These are phyloP conservation scores for Eulemur rubriventer DNA, from an alignment of 2,797 vertebrate species.

Conservation along the genomic window DNA sequence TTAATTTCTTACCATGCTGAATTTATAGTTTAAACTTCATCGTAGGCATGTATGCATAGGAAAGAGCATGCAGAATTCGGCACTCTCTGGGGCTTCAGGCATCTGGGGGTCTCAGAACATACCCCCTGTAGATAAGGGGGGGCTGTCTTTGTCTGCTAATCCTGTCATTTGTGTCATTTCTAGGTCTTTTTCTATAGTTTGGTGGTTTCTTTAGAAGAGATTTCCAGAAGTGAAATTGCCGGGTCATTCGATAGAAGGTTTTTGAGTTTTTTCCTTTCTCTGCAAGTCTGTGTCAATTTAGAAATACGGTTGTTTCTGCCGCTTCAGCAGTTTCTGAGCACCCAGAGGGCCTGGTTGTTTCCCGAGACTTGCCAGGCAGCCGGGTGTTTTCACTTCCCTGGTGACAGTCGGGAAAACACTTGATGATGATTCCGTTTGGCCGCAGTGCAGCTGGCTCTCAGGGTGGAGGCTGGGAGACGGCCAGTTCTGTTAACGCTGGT, in stretches of 20 bases:
- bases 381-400: background rate
- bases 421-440: background rate
- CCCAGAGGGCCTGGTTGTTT: fast-evolving
- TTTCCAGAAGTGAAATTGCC: conserved; percentile 16
- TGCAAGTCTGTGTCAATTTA: background rate
- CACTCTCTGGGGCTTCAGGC: background rate
- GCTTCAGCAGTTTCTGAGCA: fast-evolving
- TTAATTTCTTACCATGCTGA: background rate
- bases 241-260: background rate
- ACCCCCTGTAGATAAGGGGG: background rate
- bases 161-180: background rate
- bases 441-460: fast-evolving
- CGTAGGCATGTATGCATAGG: too few relatives aligned
- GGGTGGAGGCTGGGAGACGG: background rate
- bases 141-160: background rate
- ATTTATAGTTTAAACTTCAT: background rate
- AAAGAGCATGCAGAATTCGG: background rate
- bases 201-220: background rate
- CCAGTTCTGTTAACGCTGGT: background rate
- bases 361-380: background rate
- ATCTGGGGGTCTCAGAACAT: background rate
- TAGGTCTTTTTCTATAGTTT: background rate
- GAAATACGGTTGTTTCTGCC: background rate
- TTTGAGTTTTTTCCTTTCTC: background rate
- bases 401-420: background rate